Conservation (phyloP, 2,797 vertebrate species). For the Chelidonichthys spinosus region DNA sequence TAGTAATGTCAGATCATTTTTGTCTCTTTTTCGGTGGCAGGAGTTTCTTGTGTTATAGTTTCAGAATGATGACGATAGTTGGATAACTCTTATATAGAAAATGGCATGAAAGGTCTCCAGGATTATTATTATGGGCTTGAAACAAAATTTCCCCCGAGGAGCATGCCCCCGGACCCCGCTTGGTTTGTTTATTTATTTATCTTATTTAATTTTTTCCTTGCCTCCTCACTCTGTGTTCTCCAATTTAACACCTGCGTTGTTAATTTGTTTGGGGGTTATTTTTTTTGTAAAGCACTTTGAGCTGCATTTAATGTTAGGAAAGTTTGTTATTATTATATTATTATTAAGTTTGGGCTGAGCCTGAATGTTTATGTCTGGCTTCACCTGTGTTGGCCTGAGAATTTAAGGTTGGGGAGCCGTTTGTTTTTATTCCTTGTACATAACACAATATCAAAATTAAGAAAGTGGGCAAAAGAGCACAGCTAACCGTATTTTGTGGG, state of each 20-base stretch:
- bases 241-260: too few species aligned
- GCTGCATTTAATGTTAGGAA: too few species aligned
- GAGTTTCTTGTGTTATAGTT: not conserved
- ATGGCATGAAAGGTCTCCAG: not conserved
- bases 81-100: too few species aligned
- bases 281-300: too few species aligned
- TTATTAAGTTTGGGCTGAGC: not conserved
- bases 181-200: too few species aligned
- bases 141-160: not conserved
- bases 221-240: too few species aligned
- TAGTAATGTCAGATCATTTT: not conserved
- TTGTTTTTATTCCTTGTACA: not conserved
- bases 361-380: not conserved
- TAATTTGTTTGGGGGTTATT: too few species aligned
- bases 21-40: not conserved
- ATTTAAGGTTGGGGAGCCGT: not conserved
- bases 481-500: conserved; percentile 15
- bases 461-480: conserved; percentile 46
- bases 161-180: not conserved
- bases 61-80: not conserved
- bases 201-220: too few species aligned
- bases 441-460: conserved; percentile 4
- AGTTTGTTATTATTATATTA: too few species aligned
- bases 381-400: not conserved
- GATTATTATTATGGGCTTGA: not conserved